Base-by-base conservation (phyloP, 1,140 invertebrate species). In the Platorchestia sp. region DNA sequence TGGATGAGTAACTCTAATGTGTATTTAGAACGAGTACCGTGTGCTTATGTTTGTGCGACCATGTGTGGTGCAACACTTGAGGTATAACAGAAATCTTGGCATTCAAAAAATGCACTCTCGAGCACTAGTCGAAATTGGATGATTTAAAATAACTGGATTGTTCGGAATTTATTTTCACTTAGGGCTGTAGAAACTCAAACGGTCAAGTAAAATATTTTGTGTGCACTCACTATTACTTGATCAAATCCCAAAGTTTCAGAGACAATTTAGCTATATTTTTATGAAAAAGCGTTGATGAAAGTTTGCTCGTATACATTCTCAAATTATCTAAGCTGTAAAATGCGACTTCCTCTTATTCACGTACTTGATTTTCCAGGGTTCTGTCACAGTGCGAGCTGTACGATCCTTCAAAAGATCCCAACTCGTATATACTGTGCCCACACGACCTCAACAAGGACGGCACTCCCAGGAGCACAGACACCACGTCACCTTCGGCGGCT, bases 361-460 rank as follows among this genome's bases (percentile, higher is more conserved):
- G 47, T 45, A 6, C 91, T 93, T 44, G 44, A 75, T 75, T 75
- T 75, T 75, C 36, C 45, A 93, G 91, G 45, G 45, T 93, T 44
- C 91, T 93, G 36, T 93, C 91, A 40, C 91, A 93, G 45, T 93
- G 91, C 45, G 91, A 93, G 91, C 91, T 93, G 41, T 93, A 93
- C 45, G 45, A 93, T 44, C 91, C 91, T 93, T 7, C 19, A 10
- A 93, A 93, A 45, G 45, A 27, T 40, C 6, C 45, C 91, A 16
- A 44, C 91, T 45, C 43, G 41, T 93, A 93, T 44, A 47, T 93
- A 42, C 43, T 93, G 41, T 93, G 91, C 40, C 91, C 91, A 40
- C 91, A 93, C 91, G 3, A 93, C 91, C 87, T 90, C 7, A 43
- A 6, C 10, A 90, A 90, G 44, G 45, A 93, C 45, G 91, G 91